A percentile compares a stretch with the other conserved stretches of the same genome.
These are phyloP conservation scores for Shinisaurus crocodilurus DNA, from an alignment of 2,113 vertebrate genomes.

Conservation along the genomic window DNA sequence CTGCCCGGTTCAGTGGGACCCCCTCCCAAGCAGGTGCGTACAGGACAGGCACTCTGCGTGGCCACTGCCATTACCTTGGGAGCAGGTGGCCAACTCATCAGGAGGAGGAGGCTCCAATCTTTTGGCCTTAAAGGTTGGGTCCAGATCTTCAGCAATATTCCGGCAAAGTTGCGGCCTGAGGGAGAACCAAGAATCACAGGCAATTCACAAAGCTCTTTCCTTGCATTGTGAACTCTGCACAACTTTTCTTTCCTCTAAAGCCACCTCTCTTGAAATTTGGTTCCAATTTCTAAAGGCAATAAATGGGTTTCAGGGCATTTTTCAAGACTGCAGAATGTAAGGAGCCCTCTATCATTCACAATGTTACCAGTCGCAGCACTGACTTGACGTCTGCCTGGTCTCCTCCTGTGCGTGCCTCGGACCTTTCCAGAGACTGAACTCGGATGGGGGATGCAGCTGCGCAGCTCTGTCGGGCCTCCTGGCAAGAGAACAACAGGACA, in stretches of 20 bases:
- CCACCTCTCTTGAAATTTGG: background rate
- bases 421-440: constrained; percentile 69
- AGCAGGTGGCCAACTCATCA: constrained; percentile 5
- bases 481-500: background rate
- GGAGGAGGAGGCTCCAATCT: constrained; percentile 45
- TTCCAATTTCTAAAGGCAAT: background rate
- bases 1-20: background rate
- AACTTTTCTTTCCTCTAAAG: background rate
- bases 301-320: background rate
- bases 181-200: background rate
- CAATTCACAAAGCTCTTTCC: accelerated
- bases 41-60: too few relatives aligned
- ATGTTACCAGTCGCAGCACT: background rate
- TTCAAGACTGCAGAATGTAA: background rate
- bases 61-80: constrained; percentile 19
- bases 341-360: background rate
- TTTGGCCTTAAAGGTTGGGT: constrained; percentile 79
- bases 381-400: constrained; percentile 51
- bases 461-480: constrained; percentile 63
- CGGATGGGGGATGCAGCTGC: constrained; percentile 70
- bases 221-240: too few relatives aligned
- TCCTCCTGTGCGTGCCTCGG: constrained; percentile 15
- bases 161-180: constrained; percentile 62
- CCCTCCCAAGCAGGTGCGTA: background rate
- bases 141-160: constrained; percentile 81